phyloP scores from a whole-genome alignment of 2,113 vertebrate species.

The Mellivora capensis region DNA sequence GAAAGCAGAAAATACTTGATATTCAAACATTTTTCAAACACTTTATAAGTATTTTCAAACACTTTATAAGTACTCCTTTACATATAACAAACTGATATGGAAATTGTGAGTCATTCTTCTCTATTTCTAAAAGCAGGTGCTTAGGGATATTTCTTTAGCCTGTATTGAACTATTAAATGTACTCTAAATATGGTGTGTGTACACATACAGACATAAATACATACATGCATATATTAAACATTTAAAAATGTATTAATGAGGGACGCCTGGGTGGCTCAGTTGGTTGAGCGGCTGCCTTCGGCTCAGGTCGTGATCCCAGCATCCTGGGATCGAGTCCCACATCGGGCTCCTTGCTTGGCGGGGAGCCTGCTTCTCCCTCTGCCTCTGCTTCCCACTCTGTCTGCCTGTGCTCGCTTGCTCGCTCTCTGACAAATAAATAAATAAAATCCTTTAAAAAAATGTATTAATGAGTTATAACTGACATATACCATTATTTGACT shows the following conservation, averaged over 20 bases:
- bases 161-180: background rate
- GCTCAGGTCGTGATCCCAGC: too few species aligned
- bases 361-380: too few species aligned
- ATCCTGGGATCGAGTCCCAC: too few species aligned
- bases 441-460: too few species aligned
- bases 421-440: too few species aligned
- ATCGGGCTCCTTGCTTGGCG: too few species aligned
- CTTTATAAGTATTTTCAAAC: conserved; percentile 38
- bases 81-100: conserved; percentile 30
- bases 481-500: background rate
- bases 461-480: background rate
- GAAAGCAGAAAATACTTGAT: conserved; percentile 30
- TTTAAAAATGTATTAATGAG: background rate
- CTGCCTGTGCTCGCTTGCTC: too few species aligned
- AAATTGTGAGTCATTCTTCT: conserved; percentile 35
- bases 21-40: conserved; percentile 46
- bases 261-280: too few species aligned
- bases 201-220: background rate
- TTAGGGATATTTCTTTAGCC: conserved; percentile 3
- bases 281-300: too few species aligned
- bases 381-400: too few species aligned
- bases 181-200: background rate
- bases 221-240: background rate
- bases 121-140: conserved; percentile 13
- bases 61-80: conserved; percentile 47